A percentile compares a stretch with the other conserved stretches of the same genome.
These are phyloP conservation scores for Catocala fraxini DNA, from an alignment of 2,888 invertebrate species.

Conservation along the genomic window DNA sequence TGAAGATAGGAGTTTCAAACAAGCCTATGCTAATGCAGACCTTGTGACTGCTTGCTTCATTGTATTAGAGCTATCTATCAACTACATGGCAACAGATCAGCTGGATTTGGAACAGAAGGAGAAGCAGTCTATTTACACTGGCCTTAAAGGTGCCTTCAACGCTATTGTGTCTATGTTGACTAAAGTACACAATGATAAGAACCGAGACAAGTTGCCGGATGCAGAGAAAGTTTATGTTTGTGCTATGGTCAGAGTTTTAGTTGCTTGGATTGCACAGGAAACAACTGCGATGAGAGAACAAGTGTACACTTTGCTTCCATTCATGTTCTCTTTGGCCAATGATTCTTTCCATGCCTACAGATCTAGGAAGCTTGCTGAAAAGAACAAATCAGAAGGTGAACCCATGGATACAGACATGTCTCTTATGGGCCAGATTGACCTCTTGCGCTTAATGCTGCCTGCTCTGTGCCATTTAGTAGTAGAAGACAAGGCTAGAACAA, in stretches of 20 bases:
- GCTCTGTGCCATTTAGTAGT: conserved; percentile 97
- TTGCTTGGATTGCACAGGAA: conserved; percentile 97
- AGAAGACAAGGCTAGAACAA: conserved; percentile 95
- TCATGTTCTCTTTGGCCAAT: conserved; percentile 93
- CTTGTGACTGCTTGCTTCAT: conserved; percentile 94
- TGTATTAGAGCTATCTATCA: conserved; percentile 93
- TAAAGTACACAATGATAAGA: conserved; percentile 92
- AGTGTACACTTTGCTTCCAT: conserved; percentile 93
- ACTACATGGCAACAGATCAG: conserved; percentile 93
- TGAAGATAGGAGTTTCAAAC: conserved; percentile 94
- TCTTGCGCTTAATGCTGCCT: conserved; percentile 94
- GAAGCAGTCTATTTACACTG: conserved; percentile 96
- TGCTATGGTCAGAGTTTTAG: conserved; percentile 94
- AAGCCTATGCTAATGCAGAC: conserved; percentile 92
- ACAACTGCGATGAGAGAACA: conserved; percentile 95
- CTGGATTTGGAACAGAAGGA: conserved; percentile 96
- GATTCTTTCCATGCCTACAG: conserved; percentile 93
- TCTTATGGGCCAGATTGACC: conserved; percentile 89
- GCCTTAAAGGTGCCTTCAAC: conserved; percentile 95
- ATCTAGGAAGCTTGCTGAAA: conserved; percentile 90
- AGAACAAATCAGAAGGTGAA: conserved; percentile 88
- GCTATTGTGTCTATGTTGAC: conserved; percentile 92
- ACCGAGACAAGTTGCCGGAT: conserved; percentile 89
- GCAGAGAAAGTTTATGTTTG: conserved; percentile 93
- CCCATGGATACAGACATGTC: conserved; percentile 77